Evolutionary conservation across 2,113 vertebrate genomes (phyloP).

Genomic region (Megalops atlanticus): DNA sequence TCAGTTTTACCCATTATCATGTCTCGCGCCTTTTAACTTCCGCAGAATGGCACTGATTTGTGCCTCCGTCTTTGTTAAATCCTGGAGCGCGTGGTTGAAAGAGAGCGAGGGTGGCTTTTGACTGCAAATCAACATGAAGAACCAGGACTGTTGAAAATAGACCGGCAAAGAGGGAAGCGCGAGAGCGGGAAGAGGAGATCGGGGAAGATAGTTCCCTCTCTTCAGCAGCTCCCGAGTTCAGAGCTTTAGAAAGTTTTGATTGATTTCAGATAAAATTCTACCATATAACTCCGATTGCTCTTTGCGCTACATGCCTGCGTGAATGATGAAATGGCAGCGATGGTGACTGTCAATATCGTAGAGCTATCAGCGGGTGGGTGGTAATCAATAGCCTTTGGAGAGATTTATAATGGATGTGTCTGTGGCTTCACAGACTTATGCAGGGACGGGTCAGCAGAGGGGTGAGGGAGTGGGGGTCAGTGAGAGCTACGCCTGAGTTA

Average conservation of each 20-base stretch:
- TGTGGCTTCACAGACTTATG: too few relatives aligned
- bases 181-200: neutral
- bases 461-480: neutral
- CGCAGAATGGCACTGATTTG: neutral
- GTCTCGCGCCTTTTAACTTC: slow-evolving; percentile 27
- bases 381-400: neutral
- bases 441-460: too few relatives aligned
- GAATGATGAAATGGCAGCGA: too few relatives aligned
- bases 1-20: slow-evolving; percentile 35
- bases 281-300: too few relatives aligned
- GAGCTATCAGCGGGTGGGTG: neutral
- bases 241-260: too few relatives aligned
- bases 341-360: too few relatives aligned
- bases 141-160: neutral
- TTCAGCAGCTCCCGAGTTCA: too few relatives aligned
- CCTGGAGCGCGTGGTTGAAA: neutral
- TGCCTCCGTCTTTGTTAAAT: neutral
- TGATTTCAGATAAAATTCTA: too few relatives aligned
- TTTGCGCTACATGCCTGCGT: too few relatives aligned
- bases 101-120: neutral
- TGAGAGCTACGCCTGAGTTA: neutral
- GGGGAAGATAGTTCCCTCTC: neutral
- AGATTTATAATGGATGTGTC: neutral
- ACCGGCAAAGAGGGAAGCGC: neutral
- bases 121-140: neutral